phyloP scores from a whole-genome alignment of 2,797 vertebrate genomes.

The Coccyzus lansbergi region DNA sequence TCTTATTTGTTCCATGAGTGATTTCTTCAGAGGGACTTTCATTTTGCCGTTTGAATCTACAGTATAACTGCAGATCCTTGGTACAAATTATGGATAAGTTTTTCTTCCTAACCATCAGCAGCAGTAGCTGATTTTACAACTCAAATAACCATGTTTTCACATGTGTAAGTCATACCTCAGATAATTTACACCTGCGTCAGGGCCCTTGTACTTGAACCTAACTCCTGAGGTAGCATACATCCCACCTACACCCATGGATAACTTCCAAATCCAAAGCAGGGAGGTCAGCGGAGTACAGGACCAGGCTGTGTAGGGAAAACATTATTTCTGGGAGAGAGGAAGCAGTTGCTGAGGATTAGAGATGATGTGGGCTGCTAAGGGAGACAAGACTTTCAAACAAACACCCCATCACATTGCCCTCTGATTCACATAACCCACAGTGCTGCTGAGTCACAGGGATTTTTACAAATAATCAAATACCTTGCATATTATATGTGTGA shows the following conservation, averaged over 20 bases:
- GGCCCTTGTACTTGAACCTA: neutral
- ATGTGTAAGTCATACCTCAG: neutral
- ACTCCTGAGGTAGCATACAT: neutral
- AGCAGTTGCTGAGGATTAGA: slow-evolving; percentile 26
- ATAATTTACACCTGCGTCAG: neutral
- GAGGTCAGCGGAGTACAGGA: neutral
- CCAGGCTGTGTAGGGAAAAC: neutral
- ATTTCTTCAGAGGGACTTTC: neutral
- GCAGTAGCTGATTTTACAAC: neutral
- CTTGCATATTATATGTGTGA: slow-evolving; percentile 13
- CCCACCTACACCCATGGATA: neutral
- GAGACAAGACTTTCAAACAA: slow-evolving; percentile 53
- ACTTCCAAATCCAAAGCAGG: neutral
- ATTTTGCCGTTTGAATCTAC: neutral
- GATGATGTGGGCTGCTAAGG: neutral
- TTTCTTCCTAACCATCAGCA: neutral
- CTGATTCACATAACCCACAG: slow-evolving; percentile 17
- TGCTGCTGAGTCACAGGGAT: slow-evolving; percentile 25
- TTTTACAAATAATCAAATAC: slow-evolving; percentile 63
- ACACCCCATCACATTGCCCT: slow-evolving; percentile 32
- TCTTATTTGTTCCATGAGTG: neutral
- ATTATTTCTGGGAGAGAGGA: slow-evolving; percentile 8
- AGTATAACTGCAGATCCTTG: neutral
- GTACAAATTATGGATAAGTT: neutral
- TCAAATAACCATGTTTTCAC: neutral